A percentile compares a stretch with the other conserved stretches of the same genome.
phyloP scores from a whole-genome alignment of 30 jellyfish, hydroid and myxozoan species.

The Phacellophora camtschatica region DNA sequence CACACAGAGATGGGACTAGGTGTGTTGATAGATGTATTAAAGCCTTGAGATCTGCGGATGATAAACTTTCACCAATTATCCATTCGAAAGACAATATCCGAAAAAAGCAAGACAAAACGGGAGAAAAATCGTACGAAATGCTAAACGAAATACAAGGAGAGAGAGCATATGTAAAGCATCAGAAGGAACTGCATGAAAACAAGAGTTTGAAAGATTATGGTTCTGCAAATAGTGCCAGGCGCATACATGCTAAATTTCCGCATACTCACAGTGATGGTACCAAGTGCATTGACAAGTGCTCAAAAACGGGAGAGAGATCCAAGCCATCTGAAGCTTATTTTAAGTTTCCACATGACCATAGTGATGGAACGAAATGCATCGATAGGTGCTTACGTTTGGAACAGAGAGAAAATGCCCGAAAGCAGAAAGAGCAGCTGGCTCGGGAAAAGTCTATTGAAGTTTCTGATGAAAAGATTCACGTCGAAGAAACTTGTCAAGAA shows the following conservation, averaged over 20 bases:
- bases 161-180: background rate
- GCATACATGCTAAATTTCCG: background rate
- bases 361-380: constrained; percentile 74
- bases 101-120: background rate
- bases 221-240: background rate
- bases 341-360: constrained; percentile 75
- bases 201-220: background rate
- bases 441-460: background rate
- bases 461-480: background rate
- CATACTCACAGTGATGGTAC: constrained; percentile 9
- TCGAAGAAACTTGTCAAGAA: background rate
- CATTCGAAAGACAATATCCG: background rate
- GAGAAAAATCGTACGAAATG: background rate
- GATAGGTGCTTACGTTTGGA: constrained; percentile 57
- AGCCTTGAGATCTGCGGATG: background rate
- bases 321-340: constrained; percentile 54
- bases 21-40: constrained; percentile 42
- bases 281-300: background rate
- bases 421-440: background rate
- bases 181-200: background rate
- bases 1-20: constrained; percentile 63
- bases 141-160: no score
- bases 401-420: constrained; percentile 28
- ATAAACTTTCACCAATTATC: background rate
- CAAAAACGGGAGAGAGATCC: background rate